Conservation (phyloP, 2,113 vertebrate species). For the Myodes glareolus region DNA sequence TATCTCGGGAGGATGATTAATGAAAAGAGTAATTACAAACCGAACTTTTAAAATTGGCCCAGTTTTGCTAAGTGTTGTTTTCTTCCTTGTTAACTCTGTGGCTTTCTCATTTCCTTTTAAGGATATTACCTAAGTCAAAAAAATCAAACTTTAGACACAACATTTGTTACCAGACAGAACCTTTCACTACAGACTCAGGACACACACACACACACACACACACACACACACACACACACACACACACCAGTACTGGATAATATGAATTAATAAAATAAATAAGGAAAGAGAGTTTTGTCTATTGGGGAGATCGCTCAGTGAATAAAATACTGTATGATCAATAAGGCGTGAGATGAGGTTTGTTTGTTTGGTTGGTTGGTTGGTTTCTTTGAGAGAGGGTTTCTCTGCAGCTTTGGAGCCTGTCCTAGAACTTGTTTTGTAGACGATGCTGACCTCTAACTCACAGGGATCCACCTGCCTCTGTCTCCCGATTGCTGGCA, state of each 20-base stretch:
- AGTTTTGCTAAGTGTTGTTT: not conserved
- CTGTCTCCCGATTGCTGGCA: no score
- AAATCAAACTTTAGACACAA: not conserved
- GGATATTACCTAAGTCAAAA: not conserved
- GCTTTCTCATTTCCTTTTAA: not conserved
- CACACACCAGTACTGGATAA: not conserved
- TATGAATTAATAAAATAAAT: not conserved
- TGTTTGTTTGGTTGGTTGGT: no score
- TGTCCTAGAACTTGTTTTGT: no score
- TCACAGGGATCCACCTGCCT: no score
- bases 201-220: no score
- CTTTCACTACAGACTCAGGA: not conserved
- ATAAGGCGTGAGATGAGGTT: not conserved
- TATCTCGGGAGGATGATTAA: not conserved
- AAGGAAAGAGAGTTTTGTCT: not conserved
- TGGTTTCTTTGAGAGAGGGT: no score
- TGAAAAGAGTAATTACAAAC: not conserved
- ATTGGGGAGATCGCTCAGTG: no score
- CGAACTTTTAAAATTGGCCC: not conserved
- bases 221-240: not conserved
- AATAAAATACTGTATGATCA: not conserved
- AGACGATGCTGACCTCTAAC: no score
- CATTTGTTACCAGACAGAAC: not conserved
- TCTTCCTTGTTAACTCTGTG: not conserved
- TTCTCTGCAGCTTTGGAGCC: no score